phyloP scores from a whole-genome alignment of 2,113 vertebrate species.

The Oryzias curvinotus region DNA sequence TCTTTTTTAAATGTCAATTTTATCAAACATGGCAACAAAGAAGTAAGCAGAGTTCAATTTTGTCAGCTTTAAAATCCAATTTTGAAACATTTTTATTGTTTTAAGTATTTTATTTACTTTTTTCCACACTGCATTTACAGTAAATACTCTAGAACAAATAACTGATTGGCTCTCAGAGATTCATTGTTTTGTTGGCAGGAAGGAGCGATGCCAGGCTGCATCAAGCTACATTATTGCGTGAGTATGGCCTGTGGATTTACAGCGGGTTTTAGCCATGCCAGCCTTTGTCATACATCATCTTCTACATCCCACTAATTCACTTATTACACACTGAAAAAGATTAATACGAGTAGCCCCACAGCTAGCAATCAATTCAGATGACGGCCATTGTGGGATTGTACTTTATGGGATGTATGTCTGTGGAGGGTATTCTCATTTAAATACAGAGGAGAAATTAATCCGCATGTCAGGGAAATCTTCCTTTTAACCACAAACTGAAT shows the following conservation, averaged over 20 bases:
- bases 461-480: neutral
- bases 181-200: slow-evolving; percentile 42
- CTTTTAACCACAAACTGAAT: neutral
- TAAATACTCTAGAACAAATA: slow-evolving; percentile 37
- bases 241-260: slow-evolving; percentile 66
- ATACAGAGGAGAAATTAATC: neutral
- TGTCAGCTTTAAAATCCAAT: too few relatives aligned
- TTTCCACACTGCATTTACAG: slow-evolving; percentile 21
- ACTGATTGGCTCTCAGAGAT: slow-evolving; percentile 33
- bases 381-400: slow-evolving; percentile 3
- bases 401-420: slow-evolving; percentile 14
- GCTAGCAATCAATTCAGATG: slow-evolving; percentile 48
- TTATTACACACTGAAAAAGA: slow-evolving; percentile 60
- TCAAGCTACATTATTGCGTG: slow-evolving; percentile 60
- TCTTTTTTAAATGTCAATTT: too few relatives aligned
- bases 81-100: too few relatives aligned
- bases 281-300: slow-evolving; percentile 62
- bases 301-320: slow-evolving; percentile 68
- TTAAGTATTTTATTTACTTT: too few relatives aligned
- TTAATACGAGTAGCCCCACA: slow-evolving; percentile 40
- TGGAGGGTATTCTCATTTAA: neutral
- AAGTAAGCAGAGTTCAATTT: too few relatives aligned
- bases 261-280: slow-evolving; percentile 55
- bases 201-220: slow-evolving; percentile 50
- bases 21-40: too few relatives aligned